Conservation (phyloP, 2,113 vertebrate genomes). For the Empidonax alnorum region DNA sequence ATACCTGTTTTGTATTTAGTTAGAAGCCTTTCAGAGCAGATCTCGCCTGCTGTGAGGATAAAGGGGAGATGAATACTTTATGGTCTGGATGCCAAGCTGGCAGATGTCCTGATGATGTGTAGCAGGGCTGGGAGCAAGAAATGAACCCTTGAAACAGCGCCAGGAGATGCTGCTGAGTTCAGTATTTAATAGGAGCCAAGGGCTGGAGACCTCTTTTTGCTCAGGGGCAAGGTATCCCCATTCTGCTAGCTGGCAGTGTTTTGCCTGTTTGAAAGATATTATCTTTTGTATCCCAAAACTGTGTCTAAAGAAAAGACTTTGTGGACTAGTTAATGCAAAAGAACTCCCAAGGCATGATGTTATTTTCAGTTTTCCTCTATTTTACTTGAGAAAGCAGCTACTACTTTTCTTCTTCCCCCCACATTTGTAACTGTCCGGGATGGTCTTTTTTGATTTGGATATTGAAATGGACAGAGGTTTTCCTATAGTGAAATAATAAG, state of each 20-base stretch:
- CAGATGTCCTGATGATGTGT: conserved; percentile 12
- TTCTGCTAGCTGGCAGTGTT: neutral
- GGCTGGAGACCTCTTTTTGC: conserved; percentile 17
- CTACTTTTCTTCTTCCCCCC: neutral
- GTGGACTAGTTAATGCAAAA: neutral
- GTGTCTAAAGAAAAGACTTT: neutral
- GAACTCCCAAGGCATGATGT: neutral
- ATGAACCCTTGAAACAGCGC: neutral
- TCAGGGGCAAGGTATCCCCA: conserved; percentile 8
- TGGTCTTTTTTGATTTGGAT: neutral
- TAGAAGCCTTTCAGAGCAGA: neutral
- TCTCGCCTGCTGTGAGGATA: neutral
- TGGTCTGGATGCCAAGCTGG: conserved; percentile 35
- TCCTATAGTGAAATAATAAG: neutral
- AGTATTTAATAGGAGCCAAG: neutral
- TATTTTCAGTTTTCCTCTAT: neutral
- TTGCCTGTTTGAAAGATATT: neutral
- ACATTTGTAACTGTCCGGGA: neutral
- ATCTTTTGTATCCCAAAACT: neutral
- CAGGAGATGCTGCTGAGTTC: neutral
- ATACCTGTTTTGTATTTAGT: neutral
- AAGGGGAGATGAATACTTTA: neutral
- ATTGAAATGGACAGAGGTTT: neutral
- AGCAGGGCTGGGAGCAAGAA: neutral
- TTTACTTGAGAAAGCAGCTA: neutral